Conservation (phyloP, 2,797 vertebrate species). For the Simalia tracyae region DNA sequence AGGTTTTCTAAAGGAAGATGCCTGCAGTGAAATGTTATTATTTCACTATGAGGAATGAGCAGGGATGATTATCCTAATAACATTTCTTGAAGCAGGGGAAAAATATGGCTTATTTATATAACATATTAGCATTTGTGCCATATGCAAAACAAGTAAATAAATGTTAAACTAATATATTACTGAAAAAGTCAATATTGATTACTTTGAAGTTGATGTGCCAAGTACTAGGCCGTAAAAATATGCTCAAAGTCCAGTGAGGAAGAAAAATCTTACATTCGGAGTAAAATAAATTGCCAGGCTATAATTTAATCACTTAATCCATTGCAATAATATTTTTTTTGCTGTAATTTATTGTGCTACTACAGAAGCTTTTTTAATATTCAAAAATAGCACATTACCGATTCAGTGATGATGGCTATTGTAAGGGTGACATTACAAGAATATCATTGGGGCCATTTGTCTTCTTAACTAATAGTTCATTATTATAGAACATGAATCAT, state of each 20-base stretch:
- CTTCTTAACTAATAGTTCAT: slow-evolving; percentile 44
- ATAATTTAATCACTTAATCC: slow-evolving; percentile 53
- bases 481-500: slow-evolving; percentile 45
- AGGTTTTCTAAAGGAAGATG: background rate
- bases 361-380: slow-evolving; percentile 29
- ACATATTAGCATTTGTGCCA: slow-evolving; percentile 32
- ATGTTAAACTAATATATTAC: slow-evolving; percentile 50
- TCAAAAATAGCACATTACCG: slow-evolving; percentile 30
- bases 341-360: slow-evolving; percentile 42
- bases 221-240: slow-evolving; percentile 27
- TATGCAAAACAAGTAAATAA: slow-evolving; percentile 46
- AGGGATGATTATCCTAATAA: slow-evolving; percentile 51
- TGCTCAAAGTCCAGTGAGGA: slow-evolving; percentile 45
- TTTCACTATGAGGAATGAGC: slow-evolving; percentile 22
- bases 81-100: slow-evolving; percentile 21
- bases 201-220: slow-evolving; percentile 47
- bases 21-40: slow-evolving; percentile 4
- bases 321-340: slow-evolving; percentile 40
- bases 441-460: slow-evolving; percentile 40
- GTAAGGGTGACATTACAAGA: slow-evolving; percentile 24
- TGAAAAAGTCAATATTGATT: slow-evolving; percentile 46
- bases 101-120: slow-evolving; percentile 39
- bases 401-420: slow-evolving; percentile 27
- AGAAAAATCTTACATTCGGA: slow-evolving; percentile 38
- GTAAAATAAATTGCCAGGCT: slow-evolving; percentile 48